Conservation (phyloP, 2,888 invertebrate genomes). For the Hirtodrosophila trivittata region DNA sequence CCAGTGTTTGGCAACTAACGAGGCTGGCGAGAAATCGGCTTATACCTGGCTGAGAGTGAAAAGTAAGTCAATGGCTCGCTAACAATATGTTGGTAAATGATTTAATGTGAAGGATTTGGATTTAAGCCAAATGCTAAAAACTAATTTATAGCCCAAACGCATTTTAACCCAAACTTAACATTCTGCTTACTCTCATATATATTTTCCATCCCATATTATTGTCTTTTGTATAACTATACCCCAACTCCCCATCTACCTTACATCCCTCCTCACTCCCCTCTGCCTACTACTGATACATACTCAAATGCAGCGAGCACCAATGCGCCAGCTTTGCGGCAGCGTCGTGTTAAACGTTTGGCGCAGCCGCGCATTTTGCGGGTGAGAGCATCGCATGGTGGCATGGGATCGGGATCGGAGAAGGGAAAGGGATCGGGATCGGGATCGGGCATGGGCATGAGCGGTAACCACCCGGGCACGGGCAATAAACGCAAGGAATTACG, state of each 20-base stretch:
- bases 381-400: conserved; percentile 83
- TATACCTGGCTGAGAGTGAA: conserved; percentile 97
- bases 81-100: not conserved
- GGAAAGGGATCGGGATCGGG: conserved; percentile 78
- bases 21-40: conserved; percentile 94
- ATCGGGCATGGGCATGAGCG: conserved; percentile 85
- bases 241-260: not conserved
- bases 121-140: not conserved
- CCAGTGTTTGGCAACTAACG: conserved; percentile 96
- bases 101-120: not conserved
- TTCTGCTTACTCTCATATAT: not conserved
- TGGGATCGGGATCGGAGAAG: conserved; percentile 79
- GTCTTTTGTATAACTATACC: conserved; percentile 18
- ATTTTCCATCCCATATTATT: conserved; percentile 27
- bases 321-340: conserved; percentile 53
- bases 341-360: conserved; percentile 85
- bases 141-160: no score
- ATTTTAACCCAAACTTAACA: no score
- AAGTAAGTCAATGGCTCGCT: conserved; percentile 88
- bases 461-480: conserved; percentile 40
- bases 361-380: conserved; percentile 86
- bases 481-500: conserved; percentile 83
- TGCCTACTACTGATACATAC: conserved; percentile 7
- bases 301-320: conserved; percentile 33
- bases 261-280: no score